These are phyloP conservation scores for Alviniconcha strummeri DNA, from an alignment of 2,888 invertebrate genomes.

Conservation along the genomic window DNA sequence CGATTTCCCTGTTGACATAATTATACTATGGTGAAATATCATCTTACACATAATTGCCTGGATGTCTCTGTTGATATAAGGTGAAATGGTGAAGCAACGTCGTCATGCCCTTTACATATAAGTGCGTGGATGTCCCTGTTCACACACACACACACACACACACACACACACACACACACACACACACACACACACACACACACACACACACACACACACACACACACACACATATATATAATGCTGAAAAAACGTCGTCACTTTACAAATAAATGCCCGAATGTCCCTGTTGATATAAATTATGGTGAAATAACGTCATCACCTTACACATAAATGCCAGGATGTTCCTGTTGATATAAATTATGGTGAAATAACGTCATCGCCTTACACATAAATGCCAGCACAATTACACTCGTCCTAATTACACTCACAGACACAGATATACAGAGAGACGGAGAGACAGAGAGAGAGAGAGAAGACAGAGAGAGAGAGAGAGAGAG, in stretches of 20 bases:
- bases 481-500: too few species aligned
- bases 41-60: too few species aligned
- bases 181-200: slow-evolving; percentile 18
- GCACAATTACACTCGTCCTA: too few species aligned
- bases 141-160: slow-evolving; percentile 20
- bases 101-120: slow-evolving; percentile 77
- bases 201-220: neutral
- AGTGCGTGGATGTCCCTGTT: slow-evolving; percentile 83
- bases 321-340: slow-evolving; percentile 69
- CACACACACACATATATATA: neutral
- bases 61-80: too few species aligned
- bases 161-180: slow-evolving; percentile 5
- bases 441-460: neutral
- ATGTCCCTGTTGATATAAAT: slow-evolving; percentile 81
- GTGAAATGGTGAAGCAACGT: neutral
- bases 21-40: too few species aligned
- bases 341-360: slow-evolving; percentile 71
- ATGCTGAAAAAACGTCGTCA: slow-evolving; percentile 72
- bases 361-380: too few species aligned
- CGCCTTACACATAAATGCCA: slow-evolving; percentile 69
- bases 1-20: too few species aligned
- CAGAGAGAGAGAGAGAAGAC: too few species aligned
- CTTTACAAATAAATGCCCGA: slow-evolving; percentile 79
- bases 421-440: too few species aligned
- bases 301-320: too few species aligned